phyloP scores from a whole-genome alignment of 2,888 invertebrate species.

The Drosophila multiciliata region DNA sequence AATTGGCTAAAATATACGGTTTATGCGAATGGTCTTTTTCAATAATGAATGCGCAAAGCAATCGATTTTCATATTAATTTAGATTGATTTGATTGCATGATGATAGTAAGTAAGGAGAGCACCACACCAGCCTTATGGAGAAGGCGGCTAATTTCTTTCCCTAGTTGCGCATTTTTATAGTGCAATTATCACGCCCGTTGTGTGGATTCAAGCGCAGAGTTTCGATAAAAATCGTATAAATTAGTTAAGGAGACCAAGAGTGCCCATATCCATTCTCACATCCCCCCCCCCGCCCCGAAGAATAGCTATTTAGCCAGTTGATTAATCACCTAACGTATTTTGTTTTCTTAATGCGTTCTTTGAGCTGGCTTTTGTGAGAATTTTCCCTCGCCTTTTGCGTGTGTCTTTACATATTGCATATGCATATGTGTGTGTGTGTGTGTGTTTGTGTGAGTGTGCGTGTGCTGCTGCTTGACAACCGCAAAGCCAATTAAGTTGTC shows the following conservation, averaged over 20 bases:
- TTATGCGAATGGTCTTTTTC: slow-evolving; percentile 59
- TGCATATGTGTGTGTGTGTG: slow-evolving; percentile 26
- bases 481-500: slow-evolving; percentile 70
- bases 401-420: slow-evolving; percentile 14
- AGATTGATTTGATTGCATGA: slow-evolving; percentile 66
- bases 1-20: slow-evolving; percentile 35
- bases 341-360: slow-evolving; percentile 66
- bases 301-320: slow-evolving; percentile 64
- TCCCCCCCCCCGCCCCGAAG: too few relatives aligned
- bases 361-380: slow-evolving; percentile 37
- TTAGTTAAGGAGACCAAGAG: slow-evolving; percentile 60
- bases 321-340: slow-evolving; percentile 74
- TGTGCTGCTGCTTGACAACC: slow-evolving; percentile 53
- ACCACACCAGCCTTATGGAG: slow-evolving; percentile 7
- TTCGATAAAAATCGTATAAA: slow-evolving; percentile 73
- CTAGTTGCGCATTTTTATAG: slow-evolving; percentile 71
- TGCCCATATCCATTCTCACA: background rate
- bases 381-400: slow-evolving; percentile 2
- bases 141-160: slow-evolving; percentile 66
- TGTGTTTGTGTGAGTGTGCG: slow-evolving; percentile 3
- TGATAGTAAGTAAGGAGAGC: background rate
- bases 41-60: slow-evolving; percentile 70
- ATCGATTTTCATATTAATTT: slow-evolving; percentile 81
- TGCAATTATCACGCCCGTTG: slow-evolving; percentile 71
- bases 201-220: slow-evolving; percentile 24